phyloP scores from a whole-genome alignment of 2,113 vertebrate genomes.

The Neomonachus schauinslandi region DNA sequence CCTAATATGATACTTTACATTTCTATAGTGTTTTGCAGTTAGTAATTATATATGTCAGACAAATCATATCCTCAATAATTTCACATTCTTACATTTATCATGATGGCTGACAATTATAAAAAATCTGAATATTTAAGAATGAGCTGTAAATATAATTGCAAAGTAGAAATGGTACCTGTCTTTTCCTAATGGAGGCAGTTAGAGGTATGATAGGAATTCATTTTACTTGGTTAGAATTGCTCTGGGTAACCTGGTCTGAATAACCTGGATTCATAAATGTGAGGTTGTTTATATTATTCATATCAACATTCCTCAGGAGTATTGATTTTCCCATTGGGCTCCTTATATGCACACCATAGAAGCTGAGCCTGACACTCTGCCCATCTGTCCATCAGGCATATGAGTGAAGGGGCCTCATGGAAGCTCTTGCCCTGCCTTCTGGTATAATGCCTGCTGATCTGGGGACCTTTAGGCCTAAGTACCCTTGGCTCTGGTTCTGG shows the following conservation, averaged over 20 bases:
- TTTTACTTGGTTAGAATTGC: not conserved
- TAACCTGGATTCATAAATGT: not conserved
- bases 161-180: not conserved
- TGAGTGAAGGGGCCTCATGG: not conserved
- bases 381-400: not conserved
- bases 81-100: not conserved
- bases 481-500: not conserved
- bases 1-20: not conserved
- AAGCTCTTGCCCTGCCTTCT: not conserved
- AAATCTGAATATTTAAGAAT: not conserved
- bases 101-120: not conserved
- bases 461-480: not conserved
- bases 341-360: not conserved
- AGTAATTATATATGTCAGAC: not conserved
- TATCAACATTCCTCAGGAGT: not conserved
- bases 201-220: not conserved
- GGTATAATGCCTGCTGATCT: not conserved
- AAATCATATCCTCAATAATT: not conserved
- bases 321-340: not conserved
- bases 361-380: not conserved
- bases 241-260: not conserved
- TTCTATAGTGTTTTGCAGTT: not conserved
- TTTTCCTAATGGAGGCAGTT: not conserved
- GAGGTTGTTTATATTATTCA: not conserved
- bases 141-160: not conserved